Percentiles rank a stretch among this genome's conserved stretches.
Evolutionary conservation across 2,113 vertebrate genomes (phyloP).

Genomic region (Carassius gibelio): DNA sequence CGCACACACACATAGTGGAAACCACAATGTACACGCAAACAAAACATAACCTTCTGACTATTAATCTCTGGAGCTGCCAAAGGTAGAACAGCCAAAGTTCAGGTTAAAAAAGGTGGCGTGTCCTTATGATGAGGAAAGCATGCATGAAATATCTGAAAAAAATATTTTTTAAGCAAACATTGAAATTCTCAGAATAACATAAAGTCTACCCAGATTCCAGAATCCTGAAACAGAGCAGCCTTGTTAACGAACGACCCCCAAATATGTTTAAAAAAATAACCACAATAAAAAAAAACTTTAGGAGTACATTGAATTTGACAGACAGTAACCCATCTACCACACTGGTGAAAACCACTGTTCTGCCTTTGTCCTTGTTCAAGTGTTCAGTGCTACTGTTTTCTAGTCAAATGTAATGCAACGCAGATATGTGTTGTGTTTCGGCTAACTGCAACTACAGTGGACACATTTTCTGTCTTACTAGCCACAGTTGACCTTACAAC

Average conservation of each 20-base stretch:
- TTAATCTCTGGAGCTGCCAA: slow-evolving; percentile 29
- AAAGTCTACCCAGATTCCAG: slow-evolving; percentile 48
- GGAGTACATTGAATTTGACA: slow-evolving; percentile 8
- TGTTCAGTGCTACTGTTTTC: slow-evolving; percentile 11
- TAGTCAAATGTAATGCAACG: neutral
- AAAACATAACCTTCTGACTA: slow-evolving; percentile 29
- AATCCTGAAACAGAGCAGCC: slow-evolving; percentile 49
- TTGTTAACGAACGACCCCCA: slow-evolving; percentile 37
- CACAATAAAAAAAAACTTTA: slow-evolving; percentile 9
- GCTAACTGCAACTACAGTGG: neutral
- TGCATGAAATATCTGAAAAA: slow-evolving; percentile 42
- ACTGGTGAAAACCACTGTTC: neutral
- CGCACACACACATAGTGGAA: neutral
- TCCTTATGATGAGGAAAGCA: slow-evolving; percentile 44
- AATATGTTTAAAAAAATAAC: slow-evolving; percentile 13
- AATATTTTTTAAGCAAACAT: slow-evolving; percentile 57
- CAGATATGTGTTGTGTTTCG: neutral
- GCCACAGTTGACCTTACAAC: neutral
- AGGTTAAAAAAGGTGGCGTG: slow-evolving; percentile 18
- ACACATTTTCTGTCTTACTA: neutral
- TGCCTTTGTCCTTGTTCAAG: slow-evolving; percentile 10
- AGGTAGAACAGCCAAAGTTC: slow-evolving; percentile 39
- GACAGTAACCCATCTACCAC: slow-evolving; percentile 3
- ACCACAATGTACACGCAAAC: neutral
- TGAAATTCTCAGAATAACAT: slow-evolving; percentile 54